Evolutionary conservation across 2,888 invertebrate genomes (phyloP), one percentile per base, ranked within the genome.

Genomic region (Chrysotoxum bicinctum): DNA sequence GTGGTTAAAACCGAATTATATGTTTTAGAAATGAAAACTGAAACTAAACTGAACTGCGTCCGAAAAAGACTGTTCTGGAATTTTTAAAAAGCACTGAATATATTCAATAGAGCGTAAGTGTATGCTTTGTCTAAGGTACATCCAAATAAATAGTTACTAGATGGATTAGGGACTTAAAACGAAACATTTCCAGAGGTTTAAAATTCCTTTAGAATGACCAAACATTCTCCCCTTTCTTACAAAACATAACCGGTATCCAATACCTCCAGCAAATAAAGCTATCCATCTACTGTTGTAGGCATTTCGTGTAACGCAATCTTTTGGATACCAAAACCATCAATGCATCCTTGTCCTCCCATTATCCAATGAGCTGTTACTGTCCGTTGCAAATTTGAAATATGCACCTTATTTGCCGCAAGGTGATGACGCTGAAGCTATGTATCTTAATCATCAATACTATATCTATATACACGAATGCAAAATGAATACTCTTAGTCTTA

Each of bases 361-460:
- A 48, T 16, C 48, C 66, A 50, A n/a, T 50, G 50, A 50, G 6
- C 52, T 16, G 16, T 30, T 37, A 48, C 52, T 26, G 23, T n/a
- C 7, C 45, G 45, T 72, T 58, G 19, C 60, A 32, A 69, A 70
- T 74, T 73, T 66, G 37, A 75, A 69, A 52, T 64, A 75, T 66
- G 50, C 58, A 43, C 21, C 35, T 66, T 35, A 62, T 52, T 69
- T 75, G 78, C 74, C 74, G 79, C 64, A 66, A 75, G 83, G 74
- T 79, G 74, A 48, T 73, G 75, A 54, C 62, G 54, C 7, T 56
- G 60, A 58, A 77, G 66, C 35, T 68, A 30, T 66, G 64, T 64
- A 69, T 64, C 78, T 83, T 83, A 74, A 83, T 74, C 62, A 70
- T 64, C 50, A 64, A 64, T 69, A 70, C 68, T 69, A 54, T 74